phyloP scores from a whole-genome alignment of 2,797 vertebrate genomes.

The Hirundo rustica region DNA sequence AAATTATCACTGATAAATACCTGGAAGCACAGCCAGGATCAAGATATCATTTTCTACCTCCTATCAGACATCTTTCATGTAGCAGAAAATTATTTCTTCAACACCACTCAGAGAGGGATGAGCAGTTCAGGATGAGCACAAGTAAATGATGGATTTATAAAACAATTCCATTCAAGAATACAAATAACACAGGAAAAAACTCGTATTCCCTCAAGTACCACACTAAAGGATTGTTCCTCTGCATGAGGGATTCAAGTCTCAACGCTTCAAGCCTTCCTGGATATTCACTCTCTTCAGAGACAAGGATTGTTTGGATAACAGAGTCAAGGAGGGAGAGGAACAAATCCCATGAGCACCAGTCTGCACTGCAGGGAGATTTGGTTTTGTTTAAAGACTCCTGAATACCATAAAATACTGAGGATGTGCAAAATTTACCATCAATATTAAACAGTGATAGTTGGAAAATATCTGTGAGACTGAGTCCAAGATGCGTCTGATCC shows the following conservation, averaged over 20 bases:
- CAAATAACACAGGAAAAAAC: not conserved
- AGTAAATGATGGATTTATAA: not conserved
- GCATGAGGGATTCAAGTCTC: not conserved
- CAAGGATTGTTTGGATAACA: not conserved
- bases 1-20: slow-evolving; percentile 19
- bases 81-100: not conserved
- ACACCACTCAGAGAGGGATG: not conserved
- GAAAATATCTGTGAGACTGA: not conserved
- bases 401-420: not conserved
- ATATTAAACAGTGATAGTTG: not conserved
- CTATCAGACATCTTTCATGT: not conserved
- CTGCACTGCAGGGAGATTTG: not conserved
- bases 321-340: not conserved
- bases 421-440: not conserved
- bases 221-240: accelerated
- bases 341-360: not conserved
- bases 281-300: not conserved
- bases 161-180: not conserved
- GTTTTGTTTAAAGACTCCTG: not conserved
- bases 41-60: not conserved
- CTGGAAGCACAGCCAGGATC: not conserved
- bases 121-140: not conserved
- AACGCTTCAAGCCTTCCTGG: not conserved
- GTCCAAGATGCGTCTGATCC: accelerated
- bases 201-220: not conserved